A percentile compares a stretch with the other conserved stretches of the same genome.
Conservation (phyloP, 2,888 invertebrate species). For the Craniophora ligustri region DNA sequence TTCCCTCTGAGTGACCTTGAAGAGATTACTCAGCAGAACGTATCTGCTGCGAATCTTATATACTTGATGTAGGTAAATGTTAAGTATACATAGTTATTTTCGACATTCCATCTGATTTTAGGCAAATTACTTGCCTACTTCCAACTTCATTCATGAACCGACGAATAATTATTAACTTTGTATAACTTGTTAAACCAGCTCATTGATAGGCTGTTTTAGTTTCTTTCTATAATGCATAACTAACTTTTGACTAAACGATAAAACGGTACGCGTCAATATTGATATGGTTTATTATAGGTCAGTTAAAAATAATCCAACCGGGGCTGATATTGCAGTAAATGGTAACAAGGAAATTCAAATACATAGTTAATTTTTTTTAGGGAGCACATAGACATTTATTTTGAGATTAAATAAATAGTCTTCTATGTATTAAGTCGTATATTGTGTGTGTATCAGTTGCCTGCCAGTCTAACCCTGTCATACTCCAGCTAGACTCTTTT, state of each 20-base stretch:
- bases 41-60: slow-evolving; percentile 72
- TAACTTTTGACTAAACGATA: not conserved
- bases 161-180: slow-evolving; percentile 50
- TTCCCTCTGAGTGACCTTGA: slow-evolving; percentile 76
- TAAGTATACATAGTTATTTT: slow-evolving; percentile 44
- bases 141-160: slow-evolving; percentile 57
- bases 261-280: not conserved
- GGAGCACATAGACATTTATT: too few species aligned
- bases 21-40: slow-evolving; percentile 73
- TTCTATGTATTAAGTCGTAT: too few species aligned
- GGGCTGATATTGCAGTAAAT: slow-evolving; percentile 4
- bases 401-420: too few species aligned
- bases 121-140: slow-evolving; percentile 43
- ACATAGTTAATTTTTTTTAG: too few species aligned
- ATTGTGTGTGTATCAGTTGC: too few species aligned
- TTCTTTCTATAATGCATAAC: not conserved
- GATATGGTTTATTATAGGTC: not conserved
- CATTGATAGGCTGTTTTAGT: slow-evolving; percentile 1
- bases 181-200: slow-evolving; percentile 26
- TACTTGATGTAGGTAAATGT: slow-evolving; percentile 64
- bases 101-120: slow-evolving; percentile 50
- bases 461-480: too few species aligned
- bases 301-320: not conserved
- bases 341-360: slow-evolving; percentile 8
- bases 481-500: not conserved